Percentiles rank a stretch among this genome's conserved stretches.
Conservation (phyloP, 2,797 vertebrate genomes). For the Orientallactaga sibirica region DNA sequence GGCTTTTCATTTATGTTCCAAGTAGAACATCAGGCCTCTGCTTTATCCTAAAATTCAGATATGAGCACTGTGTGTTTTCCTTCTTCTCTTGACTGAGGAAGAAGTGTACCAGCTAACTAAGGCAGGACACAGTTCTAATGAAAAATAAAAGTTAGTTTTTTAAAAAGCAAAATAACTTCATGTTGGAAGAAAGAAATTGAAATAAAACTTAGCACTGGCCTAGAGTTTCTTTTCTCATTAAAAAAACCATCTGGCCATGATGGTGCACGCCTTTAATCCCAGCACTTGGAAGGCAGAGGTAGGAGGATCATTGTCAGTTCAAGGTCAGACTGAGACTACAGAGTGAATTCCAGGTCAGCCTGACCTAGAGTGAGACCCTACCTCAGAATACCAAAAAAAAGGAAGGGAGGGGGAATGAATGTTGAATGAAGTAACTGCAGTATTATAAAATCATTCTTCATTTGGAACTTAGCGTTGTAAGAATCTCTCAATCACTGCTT, state of each 20-base stretch:
- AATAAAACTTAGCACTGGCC: neutral
- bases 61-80: neutral
- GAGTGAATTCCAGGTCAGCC: no score
- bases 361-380: no score
- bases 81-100: neutral
- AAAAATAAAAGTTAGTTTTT: neutral
- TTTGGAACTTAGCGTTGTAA: neutral
- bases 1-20: neutral
- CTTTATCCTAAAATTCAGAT: neutral
- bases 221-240: neutral
- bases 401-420: neutral
- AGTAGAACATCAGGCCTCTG: neutral
- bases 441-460: neutral
- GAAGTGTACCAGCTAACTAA: neutral
- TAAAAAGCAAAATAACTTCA: constrained; percentile 18
- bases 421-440: neutral
- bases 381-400: no score
- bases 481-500: constrained; percentile 6
- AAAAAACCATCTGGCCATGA: neutral
- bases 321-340: no score
- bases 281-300: no score
- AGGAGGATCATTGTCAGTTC: no score
- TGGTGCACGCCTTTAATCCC: no score
- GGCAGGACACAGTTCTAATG: neutral
- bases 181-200: constrained; percentile 21